Percentiles rank a stretch among this genome's conserved stretches.
Evolutionary conservation across 1,140 invertebrate genomes (phyloP).

Genomic region (Lasioglossum albipes): DNA sequence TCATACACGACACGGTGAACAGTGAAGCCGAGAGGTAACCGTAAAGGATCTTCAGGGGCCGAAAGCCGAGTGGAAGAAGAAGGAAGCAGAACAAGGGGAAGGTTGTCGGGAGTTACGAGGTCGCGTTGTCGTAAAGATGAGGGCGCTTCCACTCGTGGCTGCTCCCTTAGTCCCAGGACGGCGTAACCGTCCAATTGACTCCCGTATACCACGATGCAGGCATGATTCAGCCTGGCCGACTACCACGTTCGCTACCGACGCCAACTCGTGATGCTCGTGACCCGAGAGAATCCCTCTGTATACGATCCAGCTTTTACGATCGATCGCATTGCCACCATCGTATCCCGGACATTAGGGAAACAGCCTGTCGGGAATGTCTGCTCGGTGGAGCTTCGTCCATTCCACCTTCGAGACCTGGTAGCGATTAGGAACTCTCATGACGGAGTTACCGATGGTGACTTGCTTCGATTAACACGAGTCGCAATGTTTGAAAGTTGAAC

Average conservation of each 20-base stretch:
- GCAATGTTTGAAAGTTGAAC: too few species aligned
- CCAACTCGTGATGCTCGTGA: constrained; percentile 64
- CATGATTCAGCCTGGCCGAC: constrained; percentile 63
- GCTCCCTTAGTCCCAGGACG: constrained; percentile 59
- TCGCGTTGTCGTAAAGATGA: constrained; percentile 65
- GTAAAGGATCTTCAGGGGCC: not conserved
- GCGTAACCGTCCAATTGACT: constrained; percentile 66
- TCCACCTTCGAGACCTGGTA: too few species aligned
- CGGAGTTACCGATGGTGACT: too few species aligned
- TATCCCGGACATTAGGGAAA: constrained; percentile 43
- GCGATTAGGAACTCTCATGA: not conserved
- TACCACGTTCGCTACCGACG: constrained; percentile 61
- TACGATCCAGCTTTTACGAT: constrained; percentile 54
- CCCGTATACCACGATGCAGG: constrained; percentile 58
- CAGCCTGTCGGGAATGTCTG: not conserved
- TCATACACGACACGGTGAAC: constrained; percentile 17
- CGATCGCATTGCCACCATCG: constrained; percentile 48
- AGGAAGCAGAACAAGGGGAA: constrained; percentile 27
- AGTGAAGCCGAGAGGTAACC: not conserved
- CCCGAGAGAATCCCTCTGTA: constrained; percentile 41
- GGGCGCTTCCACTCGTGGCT: constrained; percentile 61
- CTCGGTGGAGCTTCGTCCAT: not conserved
- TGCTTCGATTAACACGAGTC: too few species aligned
- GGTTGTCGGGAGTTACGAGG: constrained; percentile 58
- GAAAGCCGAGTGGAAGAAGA: constrained; percentile 18